Evolutionary conservation across 1,140 invertebrate genomes (phyloP).

Genomic region (Luehdorfia chinensis): DNA sequence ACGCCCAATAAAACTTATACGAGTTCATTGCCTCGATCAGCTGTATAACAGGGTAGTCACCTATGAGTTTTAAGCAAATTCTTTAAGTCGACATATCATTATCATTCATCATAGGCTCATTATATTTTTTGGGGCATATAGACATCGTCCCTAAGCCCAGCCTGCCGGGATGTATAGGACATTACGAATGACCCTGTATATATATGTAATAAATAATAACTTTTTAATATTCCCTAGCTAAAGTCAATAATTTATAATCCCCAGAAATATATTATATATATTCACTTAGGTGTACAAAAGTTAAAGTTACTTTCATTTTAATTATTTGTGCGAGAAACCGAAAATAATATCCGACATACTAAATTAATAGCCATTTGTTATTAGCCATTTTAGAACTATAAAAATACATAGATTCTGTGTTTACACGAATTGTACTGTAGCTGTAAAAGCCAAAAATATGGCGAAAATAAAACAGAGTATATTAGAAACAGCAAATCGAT

Average conservation of each 20-base stretch:
- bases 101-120: too few relatives aligned
- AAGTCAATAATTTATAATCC: constrained; percentile 10
- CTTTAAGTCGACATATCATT: too few relatives aligned
- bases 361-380: neutral
- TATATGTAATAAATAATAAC: constrained; percentile 11
- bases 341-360: neutral
- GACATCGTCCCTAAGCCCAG: too few relatives aligned
- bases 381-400: neutral
- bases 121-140: too few relatives aligned
- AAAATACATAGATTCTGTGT: too few relatives aligned
- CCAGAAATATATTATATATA: neutral
- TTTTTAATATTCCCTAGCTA: constrained; percentile 1
- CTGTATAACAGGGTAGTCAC: too few relatives aligned
- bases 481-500: constrained; percentile 2
- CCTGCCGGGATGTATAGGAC: too few relatives aligned
- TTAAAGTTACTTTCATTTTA: neutral
- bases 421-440: too few relatives aligned
- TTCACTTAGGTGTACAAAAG: constrained; percentile 7
- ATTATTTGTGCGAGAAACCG: constrained; percentile 2
- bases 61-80: too few relatives aligned
- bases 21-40: too few relatives aligned
- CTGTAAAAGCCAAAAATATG: neutral
- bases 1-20: too few relatives aligned
- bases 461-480: constrained; percentile 9
- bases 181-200: too few relatives aligned